Percentiles rank a stretch among this genome's conserved stretches.
Evolutionary conservation across 2,113 vertebrate species (phyloP).

Genomic region (Psammodynastes pulverulentus): DNA sequence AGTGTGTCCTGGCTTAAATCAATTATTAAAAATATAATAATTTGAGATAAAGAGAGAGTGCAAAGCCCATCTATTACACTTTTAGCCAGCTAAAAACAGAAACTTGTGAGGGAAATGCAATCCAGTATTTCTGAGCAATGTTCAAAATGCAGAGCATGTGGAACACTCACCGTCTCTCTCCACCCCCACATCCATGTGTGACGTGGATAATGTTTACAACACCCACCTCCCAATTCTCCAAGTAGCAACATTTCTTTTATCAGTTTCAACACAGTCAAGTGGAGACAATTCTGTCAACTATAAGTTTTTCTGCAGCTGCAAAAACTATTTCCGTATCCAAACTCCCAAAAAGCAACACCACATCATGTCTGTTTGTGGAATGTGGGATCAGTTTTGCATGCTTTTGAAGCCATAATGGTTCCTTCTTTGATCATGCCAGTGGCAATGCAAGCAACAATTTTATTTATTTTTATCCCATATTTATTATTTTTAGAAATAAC

Average conservation of each 20-base stretch:
- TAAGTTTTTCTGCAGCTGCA: not conserved
- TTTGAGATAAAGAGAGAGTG: not conserved
- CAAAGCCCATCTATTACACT: not conserved
- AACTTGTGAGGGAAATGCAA: not conserved
- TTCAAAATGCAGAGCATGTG: not conserved
- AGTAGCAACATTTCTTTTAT: not conserved
- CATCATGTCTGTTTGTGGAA: not conserved
- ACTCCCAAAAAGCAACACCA: not conserved
- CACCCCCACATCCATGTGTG: not conserved
- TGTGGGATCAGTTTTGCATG: not conserved
- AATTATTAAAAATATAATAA: not conserved
- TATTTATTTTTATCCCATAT: not conserved
- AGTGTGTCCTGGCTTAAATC: conserved; percentile 1
- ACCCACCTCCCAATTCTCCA: not conserved
- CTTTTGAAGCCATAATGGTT: not conserved
- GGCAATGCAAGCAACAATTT: not conserved
- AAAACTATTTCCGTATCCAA: not conserved
- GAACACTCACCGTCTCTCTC: not conserved
- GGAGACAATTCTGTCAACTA: not conserved
- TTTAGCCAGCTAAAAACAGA: not conserved
- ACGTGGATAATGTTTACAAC: not conserved
- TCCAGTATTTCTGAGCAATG: not conserved
- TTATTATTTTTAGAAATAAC: not conserved
- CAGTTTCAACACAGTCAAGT: not conserved
- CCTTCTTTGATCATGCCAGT: not conserved